Percentiles rank a stretch among this genome's conserved stretches.
Evolutionary conservation across 2,888 invertebrate species (phyloP).

Genomic region (Macaria liturata): DNA sequence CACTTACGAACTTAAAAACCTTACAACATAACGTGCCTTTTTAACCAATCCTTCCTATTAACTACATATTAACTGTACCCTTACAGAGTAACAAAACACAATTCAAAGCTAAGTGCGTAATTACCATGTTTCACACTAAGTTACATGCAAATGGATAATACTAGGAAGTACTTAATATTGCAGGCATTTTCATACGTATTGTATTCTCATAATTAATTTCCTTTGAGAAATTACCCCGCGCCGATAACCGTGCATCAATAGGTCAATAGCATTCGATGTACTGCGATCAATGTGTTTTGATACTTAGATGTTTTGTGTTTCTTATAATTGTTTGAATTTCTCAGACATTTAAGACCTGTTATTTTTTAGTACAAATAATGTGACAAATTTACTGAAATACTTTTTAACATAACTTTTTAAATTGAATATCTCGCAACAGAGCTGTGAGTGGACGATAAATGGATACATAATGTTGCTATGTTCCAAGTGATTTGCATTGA

Average conservation of each 20-base stretch:
- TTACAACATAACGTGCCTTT: too few species aligned
- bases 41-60: too few species aligned
- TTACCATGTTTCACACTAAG: constrained; percentile 10
- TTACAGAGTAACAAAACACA: neutral
- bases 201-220: constrained; percentile 32
- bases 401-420: too few species aligned
- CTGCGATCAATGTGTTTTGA: constrained; percentile 17
- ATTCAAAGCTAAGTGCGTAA: constrained; percentile 3
- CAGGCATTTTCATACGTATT: constrained; percentile 22
- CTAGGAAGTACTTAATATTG: constrained; percentile 15
- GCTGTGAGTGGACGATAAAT: too few species aligned
- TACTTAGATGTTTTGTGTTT: constrained; percentile 15
- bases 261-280: constrained; percentile 22
- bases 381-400: too few species aligned
- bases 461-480: too few species aligned
- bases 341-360: too few species aligned
- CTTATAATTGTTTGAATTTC: neutral
- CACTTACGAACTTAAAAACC: too few species aligned
- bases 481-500: too few species aligned
- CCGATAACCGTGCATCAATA: constrained; percentile 28
- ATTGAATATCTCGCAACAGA: too few species aligned
- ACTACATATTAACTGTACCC: too few species aligned
- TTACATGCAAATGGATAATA: constrained; percentile 15
- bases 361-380: too few species aligned
- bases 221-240: constrained; percentile 27